Conservation (phyloP, 2,797 vertebrate species). For the Cyprinella venusta region DNA sequence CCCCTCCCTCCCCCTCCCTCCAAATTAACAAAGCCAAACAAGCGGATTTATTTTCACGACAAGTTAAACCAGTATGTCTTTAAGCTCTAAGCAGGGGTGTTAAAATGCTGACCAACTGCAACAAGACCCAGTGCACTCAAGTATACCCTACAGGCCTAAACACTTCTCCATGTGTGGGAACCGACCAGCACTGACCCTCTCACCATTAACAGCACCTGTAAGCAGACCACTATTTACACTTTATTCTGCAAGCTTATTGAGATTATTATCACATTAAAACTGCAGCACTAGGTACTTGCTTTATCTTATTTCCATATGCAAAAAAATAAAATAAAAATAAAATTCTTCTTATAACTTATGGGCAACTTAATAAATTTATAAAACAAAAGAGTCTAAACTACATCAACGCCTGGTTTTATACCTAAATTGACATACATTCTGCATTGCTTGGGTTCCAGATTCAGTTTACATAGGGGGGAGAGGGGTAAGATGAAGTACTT, state of each 20-base stretch:
- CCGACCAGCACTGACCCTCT: conserved; percentile 29
- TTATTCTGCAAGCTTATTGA: neutral
- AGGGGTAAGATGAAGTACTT: neutral
- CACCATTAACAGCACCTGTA: conserved; percentile 19
- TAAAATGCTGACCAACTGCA: conserved; percentile 32
- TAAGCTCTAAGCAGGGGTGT: conserved; percentile 19
- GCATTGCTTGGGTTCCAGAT: neutral
- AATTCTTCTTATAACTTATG: neutral
- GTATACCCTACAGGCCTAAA: conserved; percentile 28
- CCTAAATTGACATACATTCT: neutral
- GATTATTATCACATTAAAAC: conserved; percentile 1
- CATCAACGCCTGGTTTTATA: neutral
- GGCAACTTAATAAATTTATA: no score
- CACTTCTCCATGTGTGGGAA: conserved; percentile 30
- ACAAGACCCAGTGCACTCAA: conserved; percentile 15
- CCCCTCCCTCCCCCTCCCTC: neutral
- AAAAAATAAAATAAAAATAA: neutral
- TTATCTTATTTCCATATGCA: neutral
- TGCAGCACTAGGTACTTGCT: neutral
- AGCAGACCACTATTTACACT: conserved; percentile 27
- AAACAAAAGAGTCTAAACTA: neutral
- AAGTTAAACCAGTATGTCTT: conserved; percentile 27
- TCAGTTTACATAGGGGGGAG: neutral
- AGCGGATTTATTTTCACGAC: conserved; percentile 12
- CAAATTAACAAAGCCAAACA: conserved; percentile 24